Conservation (phyloP, 2,797 vertebrate species). For the Acanthopagrus latus region DNA sequence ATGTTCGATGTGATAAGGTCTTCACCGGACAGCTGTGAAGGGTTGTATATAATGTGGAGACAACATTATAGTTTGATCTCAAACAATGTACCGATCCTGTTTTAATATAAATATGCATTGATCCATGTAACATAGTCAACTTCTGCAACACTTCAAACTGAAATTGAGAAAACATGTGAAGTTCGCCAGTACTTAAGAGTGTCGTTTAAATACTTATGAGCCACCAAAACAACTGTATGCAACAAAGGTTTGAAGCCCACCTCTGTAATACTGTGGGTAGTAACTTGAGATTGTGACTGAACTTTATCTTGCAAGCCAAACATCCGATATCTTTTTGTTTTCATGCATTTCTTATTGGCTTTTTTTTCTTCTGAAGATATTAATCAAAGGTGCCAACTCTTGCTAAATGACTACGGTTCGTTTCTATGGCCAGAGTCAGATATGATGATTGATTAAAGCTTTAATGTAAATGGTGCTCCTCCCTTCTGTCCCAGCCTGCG, state of each 20-base stretch:
- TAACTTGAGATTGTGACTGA: slow-evolving; percentile 33
- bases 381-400: slow-evolving; percentile 74
- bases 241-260: slow-evolving; percentile 26
- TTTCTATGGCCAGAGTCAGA: slow-evolving; percentile 51
- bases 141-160: slow-evolving; percentile 19
- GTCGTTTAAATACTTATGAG: slow-evolving; percentile 10
- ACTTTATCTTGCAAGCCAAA: slow-evolving; percentile 48
- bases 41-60: background rate
- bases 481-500: slow-evolving; percentile 68
- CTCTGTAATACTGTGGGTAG: slow-evolving; percentile 21
- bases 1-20: background rate
- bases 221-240: slow-evolving; percentile 27
- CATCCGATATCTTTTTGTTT: slow-evolving; percentile 46
- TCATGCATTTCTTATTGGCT: slow-evolving; percentile 58
- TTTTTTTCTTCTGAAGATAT: slow-evolving; percentile 54
- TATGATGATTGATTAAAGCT: slow-evolving; percentile 73
- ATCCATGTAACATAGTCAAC: background rate
- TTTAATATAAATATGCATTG: background rate
- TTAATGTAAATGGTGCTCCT: slow-evolving; percentile 80
- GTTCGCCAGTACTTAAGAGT: slow-evolving; percentile 30
- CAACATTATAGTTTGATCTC: background rate
- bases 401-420: slow-evolving; percentile 48
- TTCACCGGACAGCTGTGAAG: background rate
- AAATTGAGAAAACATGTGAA: slow-evolving; percentile 21
- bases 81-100: background rate